Evolutionary conservation across 2,888 invertebrate genomes (phyloP), one percentile per base, ranked within the genome.

Genomic region (Erpobdella octoculata): DNA sequence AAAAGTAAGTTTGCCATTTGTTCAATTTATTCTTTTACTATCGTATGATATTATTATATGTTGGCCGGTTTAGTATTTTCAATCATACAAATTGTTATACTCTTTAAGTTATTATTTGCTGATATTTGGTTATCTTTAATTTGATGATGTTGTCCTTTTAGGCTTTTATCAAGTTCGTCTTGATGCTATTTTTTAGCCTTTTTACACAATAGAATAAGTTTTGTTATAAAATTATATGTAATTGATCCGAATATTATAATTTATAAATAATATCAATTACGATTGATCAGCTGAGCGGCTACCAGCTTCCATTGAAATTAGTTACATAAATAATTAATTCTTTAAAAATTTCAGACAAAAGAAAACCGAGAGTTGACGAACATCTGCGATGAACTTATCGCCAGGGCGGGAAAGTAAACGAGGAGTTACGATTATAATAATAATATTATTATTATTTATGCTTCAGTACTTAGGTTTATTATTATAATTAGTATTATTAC

Each of bases 341-440:
- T 70, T 70, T 6, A 18, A n/a, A 35, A n/a, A n/a, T 37, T 35
- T 33, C 74, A 81, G 80, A 88, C 88, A 21, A 90, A 91, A 81
- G 94, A 95, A 83, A 93, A 93, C 82, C 88, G 89, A 78, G 92
- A 93, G 83, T 86, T 95, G 78, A 89, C 93, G 74, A 89, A 90
- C 79, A 91, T 95, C 79, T 91, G 93, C 86, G 94, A 94, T 86
- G 94, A 94, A 85, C 88, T 94, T 73, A 93, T 94, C 80, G 85
- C 85, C 67, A 87, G 82, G 76, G 81, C 81, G 2, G 80, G 80
- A 9, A 53, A 25, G 35, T 64, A 46, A 64, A 28, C 21, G 53
- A 53, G 3, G 9, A 4, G 6, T 3, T 21, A 9, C 53, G 18
- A n/a, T n/a, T n/a, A n/a, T n/a, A n/a, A n/a, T n/a, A n/a, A n/a